Evolutionary conservation across 1,140 invertebrate species (phyloP), one percentile per base, ranked within the genome.

Genomic region (Aphelenchoides besseyi): DNA sequence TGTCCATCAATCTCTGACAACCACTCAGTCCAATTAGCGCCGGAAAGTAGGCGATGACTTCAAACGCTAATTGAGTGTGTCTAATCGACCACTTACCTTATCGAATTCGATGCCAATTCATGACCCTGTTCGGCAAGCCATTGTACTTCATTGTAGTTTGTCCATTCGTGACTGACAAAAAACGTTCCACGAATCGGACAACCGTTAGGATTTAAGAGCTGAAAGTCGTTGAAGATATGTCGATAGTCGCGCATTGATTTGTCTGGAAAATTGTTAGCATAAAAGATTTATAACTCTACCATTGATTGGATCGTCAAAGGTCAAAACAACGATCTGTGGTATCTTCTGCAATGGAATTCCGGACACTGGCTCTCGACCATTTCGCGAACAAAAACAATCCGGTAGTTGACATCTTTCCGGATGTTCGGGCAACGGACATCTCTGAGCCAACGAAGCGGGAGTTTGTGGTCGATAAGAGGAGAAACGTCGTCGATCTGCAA

Each of bases 91-190:
- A 66, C n/a, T 63, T 16, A 75, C 72, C n/a, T 71, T 83, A 98
- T 95, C 5, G 94, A 97, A 85, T 97, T 94, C 29, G 94, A 92
- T 23, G 93, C 94, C 76, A 97, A 95, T 87, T 97, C 95, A 85
- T 97, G 94, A 36, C 94, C 94, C 85, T 92, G 92, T 41, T 92
- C 88, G 82, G 96, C 92, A 76, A 94, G 91, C 86, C 96, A 93
- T 83, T 95, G 92, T 0, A 96, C 91, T 12, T 93, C 92, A 0
- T 93, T 94, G 86, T 97, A 97, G 86, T 97, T 96, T 79, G 92
- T 94, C 87, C 95, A 97, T 85, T 97, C 95, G 88, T 97, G 94
- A 0, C 94, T 97, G n/a, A 97, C 89, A 87, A 98, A 98, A 89
- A 92, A 97, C 18, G 94, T 97, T 64, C 92, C 91, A 86, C 94